phyloP scores from a whole-genome alignment of 2,888 invertebrate genomes.

The Adelognathus sp. region DNA sequence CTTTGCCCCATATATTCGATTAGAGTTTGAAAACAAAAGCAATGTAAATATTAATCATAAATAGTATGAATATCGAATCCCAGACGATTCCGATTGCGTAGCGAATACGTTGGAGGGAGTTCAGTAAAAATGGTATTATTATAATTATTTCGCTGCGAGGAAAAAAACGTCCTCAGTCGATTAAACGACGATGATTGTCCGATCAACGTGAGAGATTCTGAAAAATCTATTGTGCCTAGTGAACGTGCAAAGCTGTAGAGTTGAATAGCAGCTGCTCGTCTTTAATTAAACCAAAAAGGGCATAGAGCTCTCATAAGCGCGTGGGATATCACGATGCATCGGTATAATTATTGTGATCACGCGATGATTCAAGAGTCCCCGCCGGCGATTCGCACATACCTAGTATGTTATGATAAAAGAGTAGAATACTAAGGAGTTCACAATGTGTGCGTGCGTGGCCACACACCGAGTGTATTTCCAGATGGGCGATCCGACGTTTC shows the following conservation, averaged over 20 bases:
- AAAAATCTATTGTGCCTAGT: neutral
- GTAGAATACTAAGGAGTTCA: slow-evolving; percentile 29
- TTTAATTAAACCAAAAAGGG: slow-evolving; percentile 19
- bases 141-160: neutral
- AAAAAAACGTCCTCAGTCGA: neutral
- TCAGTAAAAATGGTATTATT: no score
- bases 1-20: no score
- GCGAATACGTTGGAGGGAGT: no score
- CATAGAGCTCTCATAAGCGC: neutral
- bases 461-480: slow-evolving; percentile 31
- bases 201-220: slow-evolving; percentile 23
- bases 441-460: slow-evolving; percentile 11
- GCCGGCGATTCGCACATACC: slow-evolving; percentile 30
- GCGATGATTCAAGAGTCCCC: slow-evolving; percentile 20
- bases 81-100: no score
- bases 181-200: slow-evolving; percentile 3
- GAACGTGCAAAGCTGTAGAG: neutral
- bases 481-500: slow-evolving; percentile 31
- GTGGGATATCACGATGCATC: slow-evolving; percentile 17
- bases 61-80: no score
- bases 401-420: slow-evolving; percentile 33
- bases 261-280: slow-evolving; percentile 21
- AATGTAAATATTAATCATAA: no score
- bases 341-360: slow-evolving; percentile 44
- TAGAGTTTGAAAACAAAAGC: no score